Conservation (phyloP, 2,113 vertebrate genomes). For the Serilophus lunatus region DNA sequence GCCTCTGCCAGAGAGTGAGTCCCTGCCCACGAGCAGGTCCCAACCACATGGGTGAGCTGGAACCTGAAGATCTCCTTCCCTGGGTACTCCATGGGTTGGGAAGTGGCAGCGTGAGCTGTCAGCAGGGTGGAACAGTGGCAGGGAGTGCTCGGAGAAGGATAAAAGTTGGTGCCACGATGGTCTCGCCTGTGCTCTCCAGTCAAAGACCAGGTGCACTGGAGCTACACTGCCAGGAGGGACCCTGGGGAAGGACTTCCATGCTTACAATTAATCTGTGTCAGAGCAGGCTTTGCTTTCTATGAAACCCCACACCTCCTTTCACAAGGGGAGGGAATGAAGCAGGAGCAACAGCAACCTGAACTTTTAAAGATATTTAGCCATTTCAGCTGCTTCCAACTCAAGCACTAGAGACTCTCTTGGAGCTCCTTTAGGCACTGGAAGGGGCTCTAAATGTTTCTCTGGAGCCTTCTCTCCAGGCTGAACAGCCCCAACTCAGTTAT, state of each 20-base stretch:
- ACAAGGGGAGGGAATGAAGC: neutral
- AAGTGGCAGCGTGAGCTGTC: neutral
- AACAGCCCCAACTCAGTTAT: neutral
- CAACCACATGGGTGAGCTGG: neutral
- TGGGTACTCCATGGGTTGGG: no score
- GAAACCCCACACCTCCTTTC: neutral
- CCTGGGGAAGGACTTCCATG: neutral
- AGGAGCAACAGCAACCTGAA: neutral
- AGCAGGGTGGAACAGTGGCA: neutral
- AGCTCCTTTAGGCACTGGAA: neutral
- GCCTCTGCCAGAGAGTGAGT: no score
- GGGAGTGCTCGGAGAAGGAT: neutral
- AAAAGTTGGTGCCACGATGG: neutral
- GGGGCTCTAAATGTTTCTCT: neutral
- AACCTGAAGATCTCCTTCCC: neutral
- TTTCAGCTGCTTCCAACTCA: neutral
- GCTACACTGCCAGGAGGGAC: neutral
- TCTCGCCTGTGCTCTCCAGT: no score
- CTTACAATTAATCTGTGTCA: rapidly evolving
- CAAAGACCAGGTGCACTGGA: rapidly evolving
- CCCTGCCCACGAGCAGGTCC: neutral
- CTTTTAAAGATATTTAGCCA: neutral
- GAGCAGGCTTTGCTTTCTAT: neutral
- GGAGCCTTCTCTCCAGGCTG: neutral
- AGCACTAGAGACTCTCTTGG: neutral